These are phyloP conservation scores for Tridacna crocea DNA, from an alignment of 2,888 invertebrate genomes.

Conservation along the genomic window DNA sequence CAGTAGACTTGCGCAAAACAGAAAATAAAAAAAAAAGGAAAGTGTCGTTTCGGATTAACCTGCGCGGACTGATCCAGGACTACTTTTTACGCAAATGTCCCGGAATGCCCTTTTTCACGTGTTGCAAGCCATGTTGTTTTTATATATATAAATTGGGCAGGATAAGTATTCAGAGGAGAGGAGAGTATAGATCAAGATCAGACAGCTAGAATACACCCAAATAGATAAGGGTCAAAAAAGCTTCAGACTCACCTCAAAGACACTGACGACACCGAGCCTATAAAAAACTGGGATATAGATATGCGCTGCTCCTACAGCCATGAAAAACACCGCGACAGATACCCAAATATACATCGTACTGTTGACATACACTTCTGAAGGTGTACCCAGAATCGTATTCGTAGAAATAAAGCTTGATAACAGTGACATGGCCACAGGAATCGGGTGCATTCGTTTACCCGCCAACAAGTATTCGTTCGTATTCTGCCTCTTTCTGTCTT, in stretches of 20 bases:
- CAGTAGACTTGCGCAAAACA: too few relatives aligned
- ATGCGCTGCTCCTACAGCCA: slow-evolving; percentile 70
- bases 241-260: slow-evolving; percentile 64
- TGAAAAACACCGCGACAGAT: slow-evolving; percentile 70
- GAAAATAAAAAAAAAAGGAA: too few relatives aligned
- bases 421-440: slow-evolving; percentile 78
- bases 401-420: slow-evolving; percentile 82
- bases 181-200: too few relatives aligned
- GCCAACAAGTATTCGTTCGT: slow-evolving; percentile 76
- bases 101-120: too few relatives aligned
- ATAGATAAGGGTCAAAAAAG: too few relatives aligned
- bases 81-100: too few relatives aligned
- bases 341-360: slow-evolving; percentile 76
- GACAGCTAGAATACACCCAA: too few relatives aligned
- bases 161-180: too few relatives aligned
- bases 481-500: slow-evolving; percentile 69
- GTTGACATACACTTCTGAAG: slow-evolving; percentile 78
- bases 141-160: too few relatives aligned
- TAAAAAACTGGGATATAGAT: slow-evolving; percentile 73
- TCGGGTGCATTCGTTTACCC: slow-evolving; percentile 72
- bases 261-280: slow-evolving; percentile 70
- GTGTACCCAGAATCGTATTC: slow-evolving; percentile 79
- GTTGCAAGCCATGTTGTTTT: too few relatives aligned
- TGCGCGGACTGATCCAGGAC: too few relatives aligned
- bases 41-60: too few relatives aligned